Conservation (phyloP, 2,888 invertebrate species). For the Eudemis profundana region DNA sequence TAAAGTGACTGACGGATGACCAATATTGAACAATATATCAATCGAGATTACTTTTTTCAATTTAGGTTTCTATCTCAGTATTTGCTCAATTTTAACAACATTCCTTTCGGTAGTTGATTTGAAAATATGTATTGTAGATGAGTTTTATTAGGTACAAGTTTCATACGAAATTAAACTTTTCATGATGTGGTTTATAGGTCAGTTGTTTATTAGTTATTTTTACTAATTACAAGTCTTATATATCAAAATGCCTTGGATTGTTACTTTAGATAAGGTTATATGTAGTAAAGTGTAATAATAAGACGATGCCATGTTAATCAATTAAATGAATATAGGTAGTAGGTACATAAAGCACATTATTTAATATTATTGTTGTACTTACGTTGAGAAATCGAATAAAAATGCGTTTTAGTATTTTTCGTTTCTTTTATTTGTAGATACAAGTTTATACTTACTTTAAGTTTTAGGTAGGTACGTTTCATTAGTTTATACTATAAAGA, state of each 20-base stretch:
- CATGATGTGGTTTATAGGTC: constrained; percentile 43
- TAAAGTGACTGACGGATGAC: constrained; percentile 17
- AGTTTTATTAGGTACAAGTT: constrained; percentile 44
- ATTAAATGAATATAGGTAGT: constrained; percentile 56
- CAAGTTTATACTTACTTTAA: constrained; percentile 49
- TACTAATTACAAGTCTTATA: constrained; percentile 54
- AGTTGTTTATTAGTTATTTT: constrained; percentile 41
- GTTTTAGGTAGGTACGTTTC: constrained; percentile 45
- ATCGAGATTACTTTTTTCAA: constrained; percentile 23
- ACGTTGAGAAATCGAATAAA: constrained; percentile 62
- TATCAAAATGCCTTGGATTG: constrained; percentile 68
- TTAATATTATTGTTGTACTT: constrained; percentile 47
- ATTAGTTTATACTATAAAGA: constrained; percentile 23
- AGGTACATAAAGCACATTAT: constrained; percentile 55
- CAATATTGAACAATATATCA: constrained; percentile 17
- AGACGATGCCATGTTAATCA: constrained; percentile 74
- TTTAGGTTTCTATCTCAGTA: constrained; percentile 51
- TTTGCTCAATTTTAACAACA: constrained; percentile 70
- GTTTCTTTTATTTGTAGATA: constrained; percentile 58
- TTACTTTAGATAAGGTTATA: constrained; percentile 57
- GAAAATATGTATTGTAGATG: constrained; percentile 43
- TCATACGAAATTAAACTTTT: constrained; percentile 25
- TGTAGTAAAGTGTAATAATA: constrained; percentile 37
- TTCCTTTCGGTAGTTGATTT: constrained; percentile 58
- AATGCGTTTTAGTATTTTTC: constrained; percentile 84